These are phyloP conservation scores for Schizopygopsis pylzovi DNA, from an alignment of 2,797 vertebrate species.

Conservation along the genomic window DNA sequence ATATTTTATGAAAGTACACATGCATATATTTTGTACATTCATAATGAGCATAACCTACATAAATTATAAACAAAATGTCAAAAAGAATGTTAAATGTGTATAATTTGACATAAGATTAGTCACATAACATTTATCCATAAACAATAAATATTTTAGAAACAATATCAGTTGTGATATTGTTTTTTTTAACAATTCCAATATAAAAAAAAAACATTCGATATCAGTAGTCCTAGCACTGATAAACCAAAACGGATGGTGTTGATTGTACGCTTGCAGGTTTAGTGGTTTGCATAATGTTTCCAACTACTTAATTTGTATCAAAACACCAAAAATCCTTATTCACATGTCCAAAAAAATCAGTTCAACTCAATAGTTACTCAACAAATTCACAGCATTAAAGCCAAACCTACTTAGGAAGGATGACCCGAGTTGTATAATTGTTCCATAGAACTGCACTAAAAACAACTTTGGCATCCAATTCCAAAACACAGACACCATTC, in stretches of 20 bases:
- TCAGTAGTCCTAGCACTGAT: conserved; percentile 55
- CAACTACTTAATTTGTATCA: conserved; percentile 6
- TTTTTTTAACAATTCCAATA: conserved; percentile 37
- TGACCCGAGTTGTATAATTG: neutral
- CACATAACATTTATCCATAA: conserved; percentile 57
- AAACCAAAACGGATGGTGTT: conserved; percentile 28
- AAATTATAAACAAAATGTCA: conserved; percentile 46
- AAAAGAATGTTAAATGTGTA: conserved; percentile 51
- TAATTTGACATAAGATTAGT: conserved; percentile 45
- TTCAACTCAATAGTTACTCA: conserved; percentile 9
- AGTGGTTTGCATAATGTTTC: conserved; percentile 29
- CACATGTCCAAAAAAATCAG: neutral
- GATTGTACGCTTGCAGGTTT: conserved; percentile 39
- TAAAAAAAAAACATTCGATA: neutral
- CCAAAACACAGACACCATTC: neutral
- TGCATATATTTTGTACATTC: conserved; percentile 61
- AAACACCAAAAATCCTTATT: neutral
- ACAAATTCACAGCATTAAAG: conserved; percentile 27
- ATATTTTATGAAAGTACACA: conserved; percentile 58
- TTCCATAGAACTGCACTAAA: conserved; percentile 24
- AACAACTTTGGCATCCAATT: conserved; percentile 29
- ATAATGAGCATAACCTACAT: conserved; percentile 50
- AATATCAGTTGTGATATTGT: conserved; percentile 37
- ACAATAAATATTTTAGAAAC: conserved; percentile 62
- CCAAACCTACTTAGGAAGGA: conserved; percentile 23